Evolutionary conservation across 1,140 invertebrate species (phyloP).

Genomic region (Drosophila nikananu): DNA sequence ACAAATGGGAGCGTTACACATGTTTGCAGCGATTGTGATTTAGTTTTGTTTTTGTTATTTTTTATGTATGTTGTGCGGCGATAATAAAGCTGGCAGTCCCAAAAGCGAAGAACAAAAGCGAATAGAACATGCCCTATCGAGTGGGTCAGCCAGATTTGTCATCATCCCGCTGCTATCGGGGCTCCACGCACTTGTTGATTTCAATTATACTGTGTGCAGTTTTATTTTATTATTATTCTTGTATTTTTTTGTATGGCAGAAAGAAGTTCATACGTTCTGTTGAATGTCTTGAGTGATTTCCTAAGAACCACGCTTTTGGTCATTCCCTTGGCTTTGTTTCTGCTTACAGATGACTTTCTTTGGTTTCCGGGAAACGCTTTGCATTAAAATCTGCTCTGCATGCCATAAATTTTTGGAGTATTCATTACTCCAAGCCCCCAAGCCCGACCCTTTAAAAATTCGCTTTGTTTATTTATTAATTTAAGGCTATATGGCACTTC

Average conservation of each 20-base stretch:
- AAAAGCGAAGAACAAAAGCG: constrained; percentile 10
- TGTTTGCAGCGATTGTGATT: constrained; percentile 39
- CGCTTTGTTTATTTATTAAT: constrained; percentile 20
- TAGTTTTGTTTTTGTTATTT: constrained; percentile 4
- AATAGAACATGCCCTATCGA: constrained; percentile 33
- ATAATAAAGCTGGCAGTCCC: constrained; percentile 22
- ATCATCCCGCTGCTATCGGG: constrained; percentile 22
- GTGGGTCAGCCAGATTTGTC: constrained; percentile 15
- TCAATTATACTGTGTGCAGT: constrained; percentile 9
- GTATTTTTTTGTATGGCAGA: neutral
- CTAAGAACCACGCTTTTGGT: constrained; percentile 18
- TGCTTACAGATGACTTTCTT: constrained; percentile 15
- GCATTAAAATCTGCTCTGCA: constrained; percentile 15
- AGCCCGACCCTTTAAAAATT: neutral
- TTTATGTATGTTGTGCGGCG: constrained; percentile 30
- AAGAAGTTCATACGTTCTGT: neutral
- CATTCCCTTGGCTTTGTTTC: constrained; percentile 38
- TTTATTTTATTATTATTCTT: neutral
- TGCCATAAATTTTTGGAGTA: constrained; percentile 9
- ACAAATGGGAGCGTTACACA: constrained; percentile 36
- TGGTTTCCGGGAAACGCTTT: constrained; percentile 22
- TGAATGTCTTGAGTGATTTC: constrained; percentile 21
- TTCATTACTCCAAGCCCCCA: neutral
- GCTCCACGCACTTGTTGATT: constrained; percentile 67
- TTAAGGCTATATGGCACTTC: constrained; percentile 8